These are phyloP conservation scores for Pitta sordida DNA, from an alignment of 2,113 vertebrate species.

Conservation along the genomic window DNA sequence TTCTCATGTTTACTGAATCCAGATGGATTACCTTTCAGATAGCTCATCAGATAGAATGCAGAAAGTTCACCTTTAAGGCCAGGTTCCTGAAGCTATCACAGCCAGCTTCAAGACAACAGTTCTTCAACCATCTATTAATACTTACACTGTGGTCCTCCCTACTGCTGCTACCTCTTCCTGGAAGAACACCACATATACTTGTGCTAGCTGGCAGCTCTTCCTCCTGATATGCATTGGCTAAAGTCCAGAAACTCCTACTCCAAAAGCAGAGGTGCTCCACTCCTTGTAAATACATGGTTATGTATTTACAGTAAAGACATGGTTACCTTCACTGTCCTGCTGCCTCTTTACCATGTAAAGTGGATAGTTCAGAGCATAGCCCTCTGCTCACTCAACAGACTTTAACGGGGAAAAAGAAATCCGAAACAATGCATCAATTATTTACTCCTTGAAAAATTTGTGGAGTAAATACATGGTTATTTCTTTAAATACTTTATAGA, in stretches of 20 bases:
- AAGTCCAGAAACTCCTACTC: neutral
- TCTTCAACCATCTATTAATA: neutral
- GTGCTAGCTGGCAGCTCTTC: neutral
- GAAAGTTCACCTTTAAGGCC: neutral
- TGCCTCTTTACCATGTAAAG: neutral
- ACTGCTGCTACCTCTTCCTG: neutral
- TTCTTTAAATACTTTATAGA: neutral
- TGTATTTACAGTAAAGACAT: too few species aligned
- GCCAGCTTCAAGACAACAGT: neutral
- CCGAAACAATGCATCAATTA: accelerated
- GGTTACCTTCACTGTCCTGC: neutral
- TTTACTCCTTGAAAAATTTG: neutral
- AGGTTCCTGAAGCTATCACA: neutral
- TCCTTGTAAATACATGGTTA: too few species aligned
- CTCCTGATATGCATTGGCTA: neutral
- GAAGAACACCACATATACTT: neutral
- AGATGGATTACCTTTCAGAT: neutral
- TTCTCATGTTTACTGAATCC: neutral
- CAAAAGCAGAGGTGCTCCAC: neutral
- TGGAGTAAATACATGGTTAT: neutral
- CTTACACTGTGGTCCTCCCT: neutral
- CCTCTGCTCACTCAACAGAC: neutral
- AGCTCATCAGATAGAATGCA: neutral
- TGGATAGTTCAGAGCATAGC: neutral
- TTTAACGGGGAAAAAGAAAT: accelerated